Evolutionary conservation across 2,113 vertebrate genomes (phyloP), one percentile per base, ranked within the genome.

Genomic region (Triplophysa siluroides): DNA sequence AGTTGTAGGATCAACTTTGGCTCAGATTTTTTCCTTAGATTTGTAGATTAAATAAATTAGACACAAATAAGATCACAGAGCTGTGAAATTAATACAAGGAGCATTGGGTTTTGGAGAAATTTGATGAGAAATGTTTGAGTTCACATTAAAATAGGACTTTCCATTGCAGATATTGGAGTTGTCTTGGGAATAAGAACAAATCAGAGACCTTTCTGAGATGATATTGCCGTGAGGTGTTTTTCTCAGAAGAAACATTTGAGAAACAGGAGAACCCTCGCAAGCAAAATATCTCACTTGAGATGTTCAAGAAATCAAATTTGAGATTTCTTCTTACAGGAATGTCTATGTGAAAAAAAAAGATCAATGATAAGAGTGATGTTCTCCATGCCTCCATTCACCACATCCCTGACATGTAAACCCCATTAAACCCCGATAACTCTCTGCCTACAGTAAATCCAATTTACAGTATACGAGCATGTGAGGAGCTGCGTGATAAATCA

Each of bases 401-500:
- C 14, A 63, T 62, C 41, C 45, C 61, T 33, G 43, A 14, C 68
- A 79, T 4, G n/a, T 16, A 60, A n/a, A 12, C 58, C 72, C 68
- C 58, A 41, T 47, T 47, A 63, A 47, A 75, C 14, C 33, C 58
- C 33, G 0, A 63, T 29, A 47, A 75, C 58, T 63, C 38, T 63
- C 60, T 6, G 3, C 1, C 29, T 69, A 43, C 65, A 67, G 47
- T 54, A 54, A 65, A 70, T 72, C 41, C 47, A 75, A 63, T 75
- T 75, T 63, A 47, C 41, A 1, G 47, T 71, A 54, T 71, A 9
- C 12, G 41, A 50, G 19, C 21, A 33, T 60, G 21, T 60, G n/a
- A 24, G 54, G 33, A 24, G 41, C 67, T 58, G n/a, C n/a, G 10
- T 56, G 60, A 82, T 82, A 78, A 72, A 77, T 80, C 78, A 73